phyloP scores from a whole-genome alignment of 2,797 vertebrate genomes.

The Bufotes viridis region DNA sequence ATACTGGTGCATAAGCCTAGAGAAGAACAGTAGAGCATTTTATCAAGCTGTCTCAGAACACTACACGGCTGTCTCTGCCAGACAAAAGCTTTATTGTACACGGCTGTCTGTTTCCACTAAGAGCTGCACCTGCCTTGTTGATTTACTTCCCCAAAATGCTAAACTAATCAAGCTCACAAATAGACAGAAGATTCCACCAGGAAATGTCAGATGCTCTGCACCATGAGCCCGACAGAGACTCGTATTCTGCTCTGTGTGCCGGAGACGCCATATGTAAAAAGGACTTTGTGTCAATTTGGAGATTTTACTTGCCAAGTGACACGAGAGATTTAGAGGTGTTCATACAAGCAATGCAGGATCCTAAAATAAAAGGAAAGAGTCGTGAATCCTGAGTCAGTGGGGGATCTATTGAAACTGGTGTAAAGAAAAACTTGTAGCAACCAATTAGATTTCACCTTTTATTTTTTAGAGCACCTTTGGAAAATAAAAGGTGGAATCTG shows the following conservation, averaged over 20 bases:
- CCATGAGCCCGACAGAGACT: constrained; percentile 24
- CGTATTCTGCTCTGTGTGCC: not conserved
- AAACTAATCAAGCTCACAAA: constrained; percentile 43
- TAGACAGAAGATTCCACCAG: not conserved
- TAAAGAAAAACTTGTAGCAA: too few relatives aligned
- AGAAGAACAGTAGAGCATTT: constrained; percentile 73
- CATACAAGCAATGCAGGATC: constrained; percentile 4
- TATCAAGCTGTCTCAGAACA: constrained; percentile 70
- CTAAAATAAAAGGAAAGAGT: not conserved
- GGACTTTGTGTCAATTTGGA: not conserved
- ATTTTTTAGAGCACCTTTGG: too few relatives aligned
- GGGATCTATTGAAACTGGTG: too few relatives aligned
- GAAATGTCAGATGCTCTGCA: constrained; percentile 43
- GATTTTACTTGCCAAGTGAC: constrained; percentile 17
- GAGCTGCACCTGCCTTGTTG: constrained; percentile 75
- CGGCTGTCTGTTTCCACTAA: constrained; percentile 71
- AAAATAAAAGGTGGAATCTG: too few relatives aligned
- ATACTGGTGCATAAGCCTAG: constrained; percentile 68
- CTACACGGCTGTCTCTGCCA: constrained; percentile 71
- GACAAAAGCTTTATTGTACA: constrained; percentile 75
- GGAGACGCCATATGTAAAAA: constrained; percentile 25
- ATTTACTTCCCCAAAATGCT: constrained; percentile 62
- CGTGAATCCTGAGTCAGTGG: not conserved
- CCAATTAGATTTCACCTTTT: too few relatives aligned
- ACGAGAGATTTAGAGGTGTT: constrained; percentile 24